phyloP scores from a whole-genome alignment of 2,888 invertebrate species.

The Ennomos erosarius region DNA sequence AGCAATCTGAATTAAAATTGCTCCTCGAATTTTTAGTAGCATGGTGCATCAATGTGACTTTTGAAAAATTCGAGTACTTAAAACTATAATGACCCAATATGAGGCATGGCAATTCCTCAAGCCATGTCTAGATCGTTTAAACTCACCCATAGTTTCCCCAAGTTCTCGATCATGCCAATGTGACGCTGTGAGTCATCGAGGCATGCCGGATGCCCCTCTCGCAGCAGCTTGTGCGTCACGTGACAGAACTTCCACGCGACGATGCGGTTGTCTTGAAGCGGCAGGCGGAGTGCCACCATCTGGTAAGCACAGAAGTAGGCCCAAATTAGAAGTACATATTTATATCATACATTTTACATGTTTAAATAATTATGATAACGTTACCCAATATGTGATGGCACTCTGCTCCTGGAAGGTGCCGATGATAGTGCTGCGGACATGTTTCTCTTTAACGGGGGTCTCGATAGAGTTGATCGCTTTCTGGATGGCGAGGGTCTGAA shows the following conservation, averaged over 20 bases:
- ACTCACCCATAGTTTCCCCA: slow-evolving; percentile 96
- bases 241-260: slow-evolving; percentile 99
- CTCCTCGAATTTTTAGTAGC: too few species aligned
- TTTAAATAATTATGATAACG: too few species aligned
- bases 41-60: too few species aligned
- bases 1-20: too few species aligned
- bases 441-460: slow-evolving; percentile 98
- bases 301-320: slow-evolving; percentile 34
- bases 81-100: too few species aligned
- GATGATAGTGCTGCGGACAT: slow-evolving; percentile 97
- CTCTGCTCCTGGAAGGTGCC: slow-evolving; percentile 97
- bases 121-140: too few species aligned
- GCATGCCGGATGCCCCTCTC: slow-evolving; percentile 97
- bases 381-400: slow-evolving; percentile 95
- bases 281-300: slow-evolving; percentile 87
- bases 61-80: too few species aligned
- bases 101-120: too few species aligned
- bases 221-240: slow-evolving; percentile 96
- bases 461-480: slow-evolving; percentile 97
- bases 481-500: slow-evolving; percentile 93
- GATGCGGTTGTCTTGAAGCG: slow-evolving; percentile 96
- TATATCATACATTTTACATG: too few species aligned
- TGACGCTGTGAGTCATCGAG: slow-evolving; percentile 94
- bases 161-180: slow-evolving; percentile 91
- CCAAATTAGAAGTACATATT: neutral